Evolutionary conservation across 2,888 invertebrate genomes (phyloP), one percentile per base, ranked within the genome.

Genomic region (Patella caerulea): DNA sequence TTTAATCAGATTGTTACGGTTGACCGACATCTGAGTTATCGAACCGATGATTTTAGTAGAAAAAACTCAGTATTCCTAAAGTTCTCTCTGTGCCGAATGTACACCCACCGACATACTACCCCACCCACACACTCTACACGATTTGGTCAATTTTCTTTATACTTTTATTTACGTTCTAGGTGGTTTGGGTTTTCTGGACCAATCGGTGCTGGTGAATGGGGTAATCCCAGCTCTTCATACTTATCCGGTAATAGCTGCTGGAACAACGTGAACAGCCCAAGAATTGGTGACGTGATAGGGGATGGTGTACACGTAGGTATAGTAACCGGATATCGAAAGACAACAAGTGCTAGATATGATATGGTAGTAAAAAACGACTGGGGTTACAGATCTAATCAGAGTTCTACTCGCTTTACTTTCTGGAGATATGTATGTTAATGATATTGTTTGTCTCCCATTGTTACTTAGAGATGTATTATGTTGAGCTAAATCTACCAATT

Each of bases 121-220:
- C 34, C 0, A 34, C 4, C 34, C 34, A 34, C 34, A 34, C 4
- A 0, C 0, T 34, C 34, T 34, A 34, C 3, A 34, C 34, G 34
- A 4, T 34, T 34, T 34, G 34, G 7, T 34, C 34, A 34, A 34
- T 45, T 45, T 7, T 45, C 45, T 45, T 45, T 45, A 34, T 9
- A 45, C 9, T 9, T 7, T 45, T 45, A 9, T 45, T 45, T 45
- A 9, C 0, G 7, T 45, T 45, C 9, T 9, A 45, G 9, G 19
- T 65, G 24, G 65, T 65, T 3, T 3, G 9, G 15, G 5, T 14
- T 24, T 7, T 12, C 12, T 4, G 65, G 74, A 24, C 80, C 80
- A 2, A 81, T 81, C 45, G 78, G 78, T n/a, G 80, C 80, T n/a
- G 71, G 71, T 9, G 80, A 81, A 74, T 81, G 80, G 80, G 77